Evolutionary conservation across 2,888 invertebrate genomes (phyloP).

Genomic region (Syrista parreyssii): DNA sequence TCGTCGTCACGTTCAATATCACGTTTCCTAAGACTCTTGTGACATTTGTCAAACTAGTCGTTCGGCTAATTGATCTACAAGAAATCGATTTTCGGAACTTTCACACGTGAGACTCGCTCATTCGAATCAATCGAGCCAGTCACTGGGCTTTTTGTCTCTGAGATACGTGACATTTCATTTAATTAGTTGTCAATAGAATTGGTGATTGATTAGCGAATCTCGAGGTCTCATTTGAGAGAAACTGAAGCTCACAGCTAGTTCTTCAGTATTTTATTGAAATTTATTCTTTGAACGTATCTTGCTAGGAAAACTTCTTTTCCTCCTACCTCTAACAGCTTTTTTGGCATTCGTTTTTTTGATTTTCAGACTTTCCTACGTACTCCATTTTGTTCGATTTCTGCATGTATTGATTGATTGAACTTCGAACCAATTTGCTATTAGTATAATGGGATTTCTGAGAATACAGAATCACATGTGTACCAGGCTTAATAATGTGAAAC

Average conservation of each 20-base stretch:
- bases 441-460: not conserved
- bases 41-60: constrained; percentile 11
- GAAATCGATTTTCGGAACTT: not conserved
- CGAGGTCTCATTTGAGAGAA: not conserved
- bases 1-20: too few species aligned
- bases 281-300: not conserved
- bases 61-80: constrained; percentile 11
- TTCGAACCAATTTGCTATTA: not conserved
- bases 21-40: not conserved
- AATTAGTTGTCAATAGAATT: not conserved
- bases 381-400: not conserved
- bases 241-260: not conserved
- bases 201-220: not conserved
- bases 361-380: not conserved
- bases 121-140: not conserved
- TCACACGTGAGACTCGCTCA: not conserved
- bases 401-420: not conserved
- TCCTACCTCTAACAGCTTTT: not conserved
- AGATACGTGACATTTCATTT: not conserved
- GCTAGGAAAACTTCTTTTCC: not conserved
- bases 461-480: not conserved
- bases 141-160: not conserved
- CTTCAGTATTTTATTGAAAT: not conserved
- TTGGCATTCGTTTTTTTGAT: not conserved
- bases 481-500: constrained; percentile 8